These are phyloP conservation scores for Nothocercus julius DNA, from an alignment of 2,113 vertebrate species.

Conservation along the genomic window DNA sequence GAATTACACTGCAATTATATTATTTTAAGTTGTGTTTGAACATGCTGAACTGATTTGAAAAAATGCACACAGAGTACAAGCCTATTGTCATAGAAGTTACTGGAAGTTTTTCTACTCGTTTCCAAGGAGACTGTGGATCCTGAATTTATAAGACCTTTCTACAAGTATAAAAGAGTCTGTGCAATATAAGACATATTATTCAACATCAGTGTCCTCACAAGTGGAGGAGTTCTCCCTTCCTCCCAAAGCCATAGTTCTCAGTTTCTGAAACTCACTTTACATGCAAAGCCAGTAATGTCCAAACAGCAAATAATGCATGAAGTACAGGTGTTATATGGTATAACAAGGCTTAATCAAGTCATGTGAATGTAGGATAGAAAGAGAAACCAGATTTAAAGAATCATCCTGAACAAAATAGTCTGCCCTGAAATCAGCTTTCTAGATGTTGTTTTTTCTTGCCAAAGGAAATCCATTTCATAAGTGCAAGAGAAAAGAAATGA, in stretches of 20 bases:
- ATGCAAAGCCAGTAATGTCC: neutral
- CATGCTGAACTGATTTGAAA: neutral
- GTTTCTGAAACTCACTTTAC: neutral
- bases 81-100: neutral
- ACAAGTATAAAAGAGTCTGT: neutral
- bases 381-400: neutral
- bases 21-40: conserved; percentile 29
- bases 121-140: neutral
- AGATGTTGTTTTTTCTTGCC: neutral
- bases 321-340: neutral
- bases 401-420: neutral
- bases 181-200: neutral
- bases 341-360: neutral
- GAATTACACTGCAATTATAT: conserved; percentile 33
- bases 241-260: neutral
- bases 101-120: neutral
- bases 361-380: neutral
- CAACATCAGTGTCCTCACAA: neutral
- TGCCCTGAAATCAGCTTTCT: neutral
- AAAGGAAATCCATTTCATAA: neutral
- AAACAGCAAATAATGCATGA: neutral
- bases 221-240: neutral
- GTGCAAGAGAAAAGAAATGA: neutral
- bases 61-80: neutral
- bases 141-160: neutral